A percentile compares a stretch with the other conserved stretches of the same genome.
Evolutionary conservation across 2,113 vertebrate genomes (phyloP).

Genomic region (Pelodiscus sinensis): DNA sequence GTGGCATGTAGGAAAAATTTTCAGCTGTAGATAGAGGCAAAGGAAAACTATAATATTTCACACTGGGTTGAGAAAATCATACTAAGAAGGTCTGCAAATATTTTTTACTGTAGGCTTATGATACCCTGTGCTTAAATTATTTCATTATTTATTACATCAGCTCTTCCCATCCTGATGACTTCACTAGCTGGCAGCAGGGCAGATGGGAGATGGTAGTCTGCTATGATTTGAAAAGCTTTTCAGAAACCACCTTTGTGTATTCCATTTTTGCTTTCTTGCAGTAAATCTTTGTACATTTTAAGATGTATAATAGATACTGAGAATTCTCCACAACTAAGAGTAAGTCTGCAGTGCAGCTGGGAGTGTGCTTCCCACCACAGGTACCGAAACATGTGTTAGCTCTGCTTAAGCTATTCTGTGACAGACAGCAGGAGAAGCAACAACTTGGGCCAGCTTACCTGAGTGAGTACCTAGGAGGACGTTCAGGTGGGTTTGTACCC

Average conservation of each 20-base stretch:
- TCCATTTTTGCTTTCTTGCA: not conserved
- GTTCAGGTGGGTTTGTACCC: not conserved
- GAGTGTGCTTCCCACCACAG: not conserved
- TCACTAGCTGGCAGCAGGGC: not conserved
- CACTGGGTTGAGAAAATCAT: not conserved
- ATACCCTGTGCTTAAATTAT: not conserved
- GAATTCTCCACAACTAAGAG: not conserved
- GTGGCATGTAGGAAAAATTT: conserved; percentile 22
- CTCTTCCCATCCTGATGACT: not conserved
- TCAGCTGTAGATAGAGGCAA: conserved; percentile 2
- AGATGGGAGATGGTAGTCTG: not conserved
- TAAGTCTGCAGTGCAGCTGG: not conserved
- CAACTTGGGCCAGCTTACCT: not conserved
- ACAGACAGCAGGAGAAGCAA: not conserved
- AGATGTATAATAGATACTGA: not conserved
- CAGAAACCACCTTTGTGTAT: not conserved
- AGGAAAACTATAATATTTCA: conserved; percentile 12
- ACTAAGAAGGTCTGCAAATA: not conserved
- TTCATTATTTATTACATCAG: not conserved
- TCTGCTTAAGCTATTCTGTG: not conserved
- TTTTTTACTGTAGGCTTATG: conserved; percentile 27
- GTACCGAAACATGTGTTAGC: not conserved
- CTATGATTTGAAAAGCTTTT: conserved; percentile 11
- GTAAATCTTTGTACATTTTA: not conserved
- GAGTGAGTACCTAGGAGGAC: not conserved